Evolutionary conservation across 2,888 invertebrate species (phyloP), one percentile per base, ranked within the genome.

Genomic region (Barypeithes pellucidus): DNA sequence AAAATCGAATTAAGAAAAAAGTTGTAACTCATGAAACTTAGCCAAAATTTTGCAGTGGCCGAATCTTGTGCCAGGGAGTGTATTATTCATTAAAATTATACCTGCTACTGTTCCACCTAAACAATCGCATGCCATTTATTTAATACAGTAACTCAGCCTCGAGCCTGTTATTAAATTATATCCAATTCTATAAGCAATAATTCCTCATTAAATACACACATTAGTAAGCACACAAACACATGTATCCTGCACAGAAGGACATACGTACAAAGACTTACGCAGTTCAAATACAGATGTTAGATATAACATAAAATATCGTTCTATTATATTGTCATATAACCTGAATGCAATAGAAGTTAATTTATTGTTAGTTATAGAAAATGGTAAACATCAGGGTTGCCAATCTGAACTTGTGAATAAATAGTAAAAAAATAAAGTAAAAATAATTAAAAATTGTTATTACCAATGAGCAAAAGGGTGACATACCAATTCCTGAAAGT

Each of bases 121-220:
- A 59, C 59, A 59, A 59, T 11, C 12, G 29, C 16, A 11, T 59
- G 14, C 59, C 33, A 14, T 39, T 59, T 18, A 36, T 59, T 41
- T 12, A 41, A 9, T 18, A 41, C 18, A 39, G 18, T 61, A 41
- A 9, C 43, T 61, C 41, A 22, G 22, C 41, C 43, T 8, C 18
- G 43, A 41, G 24, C 12, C 24, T n/a, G 24, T 52, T 52, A 20
- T 24, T 52, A 24, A 52, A 52, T 52, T 52, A 52, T 39, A 14
- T 61, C 41, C 22, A 39, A 61, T 61, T 43, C 20, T 61, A 24
- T 43, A 61, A 22, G 61, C 61, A 61, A 61, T 61, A 61, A 61
- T 41, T 61, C 43, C 61, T 61, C 41, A 41, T 61, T 61, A 61
- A 61, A 52, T n/a, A 52, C 24, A 52, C 52, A 52, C 52, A 52